These are phyloP conservation scores for Vanacampus margaritifer DNA, from an alignment of 2,113 vertebrate species.

Conservation along the genomic window DNA sequence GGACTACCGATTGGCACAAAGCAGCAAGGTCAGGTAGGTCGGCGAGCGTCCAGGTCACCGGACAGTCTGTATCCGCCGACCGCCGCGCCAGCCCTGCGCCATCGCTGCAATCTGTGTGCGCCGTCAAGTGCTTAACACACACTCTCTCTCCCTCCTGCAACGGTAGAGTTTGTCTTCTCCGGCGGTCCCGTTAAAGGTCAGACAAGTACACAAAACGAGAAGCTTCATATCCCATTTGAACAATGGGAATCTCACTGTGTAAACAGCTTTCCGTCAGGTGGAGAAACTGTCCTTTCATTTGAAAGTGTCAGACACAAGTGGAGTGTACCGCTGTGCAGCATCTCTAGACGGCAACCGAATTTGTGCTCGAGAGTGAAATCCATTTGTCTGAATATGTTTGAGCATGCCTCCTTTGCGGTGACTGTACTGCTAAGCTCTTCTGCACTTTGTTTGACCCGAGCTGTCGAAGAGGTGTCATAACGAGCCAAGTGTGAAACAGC, in stretches of 20 bases:
- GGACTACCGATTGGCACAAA: constrained; percentile 33
- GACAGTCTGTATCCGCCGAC: constrained; percentile 44
- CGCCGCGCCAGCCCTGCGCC: constrained; percentile 27
- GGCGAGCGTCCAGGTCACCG: constrained; percentile 37
- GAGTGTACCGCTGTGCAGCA: background rate
- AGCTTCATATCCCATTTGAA: constrained; percentile 38
- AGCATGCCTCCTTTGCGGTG: constrained; percentile 25
- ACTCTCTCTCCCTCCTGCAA: constrained; percentile 32
- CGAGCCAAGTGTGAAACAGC: constrained; percentile 33
- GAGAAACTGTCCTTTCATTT: constrained; percentile 3
- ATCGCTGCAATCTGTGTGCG: constrained; percentile 57
- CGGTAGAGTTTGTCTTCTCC: constrained; percentile 32
- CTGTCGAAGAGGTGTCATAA: constrained; percentile 41
- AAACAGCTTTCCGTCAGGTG: constrained; percentile 14
- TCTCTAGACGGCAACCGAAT: constrained; percentile 34
- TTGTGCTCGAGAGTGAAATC: constrained; percentile 21
- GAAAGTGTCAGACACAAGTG: background rate
- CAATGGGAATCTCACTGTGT: constrained; percentile 45
- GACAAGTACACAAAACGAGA: constrained; percentile 34
- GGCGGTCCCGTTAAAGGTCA: constrained; percentile 45
- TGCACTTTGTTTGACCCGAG: constrained; percentile 61
- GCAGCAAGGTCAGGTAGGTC: constrained; percentile 59
- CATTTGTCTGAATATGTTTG: constrained; percentile 25
- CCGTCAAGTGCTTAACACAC: constrained; percentile 57
- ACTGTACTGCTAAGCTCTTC: constrained; percentile 32